Base-by-base conservation (phyloP, 2,113 vertebrate species). In the Cyphomyrus plagiostoma region DNA sequence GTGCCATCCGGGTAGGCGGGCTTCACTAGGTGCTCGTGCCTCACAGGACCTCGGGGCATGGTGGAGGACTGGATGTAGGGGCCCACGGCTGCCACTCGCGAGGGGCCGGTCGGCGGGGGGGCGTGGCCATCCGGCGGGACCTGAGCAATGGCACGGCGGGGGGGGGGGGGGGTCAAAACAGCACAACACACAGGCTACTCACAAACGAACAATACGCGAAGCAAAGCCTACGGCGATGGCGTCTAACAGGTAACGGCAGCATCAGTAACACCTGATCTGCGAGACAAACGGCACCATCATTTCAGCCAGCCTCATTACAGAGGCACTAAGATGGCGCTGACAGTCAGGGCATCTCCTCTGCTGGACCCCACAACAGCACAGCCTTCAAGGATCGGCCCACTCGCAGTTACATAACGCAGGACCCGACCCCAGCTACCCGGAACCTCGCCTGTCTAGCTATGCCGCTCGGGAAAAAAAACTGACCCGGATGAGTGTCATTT, bases 31-130 rank as follows among this genome's bases (percentile, higher is more conserved):
- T 97, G 95, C 21, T 99, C 98, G 0, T 97, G 97, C 92, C 97
- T 97, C 15, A 94, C 95, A 85, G 95, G 93, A 90, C 97, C 95
- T 8, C 98, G 96, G 9, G 98, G 98, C 97, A 99, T 96, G 11
- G 98, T 99, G 91, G 98, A 97, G 0, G 98, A 99, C 95, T 98
- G 98, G 91, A 99, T 98, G 23, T 99, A 99, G 1, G 98, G 98
- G 53, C 98, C 98, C 2, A 99, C 98, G 0, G 98, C 98, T 11
- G 98, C 98, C 95, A 99, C 98, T 0, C 98, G 96, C 53, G 97
- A 96, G 1, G 96, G 95, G 89, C 94, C 95, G 0, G 93, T 95
- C 88, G 95, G 96, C 91, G 96, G 98, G 17, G 95, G 93, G 21
- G 94, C 94, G 92, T 94, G 94, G 83, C 94, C 92, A 56, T 96